These are phyloP conservation scores for Sebastes flavidus DNA, from an alignment of 2,797 vertebrate species.

Conservation along the genomic window DNA sequence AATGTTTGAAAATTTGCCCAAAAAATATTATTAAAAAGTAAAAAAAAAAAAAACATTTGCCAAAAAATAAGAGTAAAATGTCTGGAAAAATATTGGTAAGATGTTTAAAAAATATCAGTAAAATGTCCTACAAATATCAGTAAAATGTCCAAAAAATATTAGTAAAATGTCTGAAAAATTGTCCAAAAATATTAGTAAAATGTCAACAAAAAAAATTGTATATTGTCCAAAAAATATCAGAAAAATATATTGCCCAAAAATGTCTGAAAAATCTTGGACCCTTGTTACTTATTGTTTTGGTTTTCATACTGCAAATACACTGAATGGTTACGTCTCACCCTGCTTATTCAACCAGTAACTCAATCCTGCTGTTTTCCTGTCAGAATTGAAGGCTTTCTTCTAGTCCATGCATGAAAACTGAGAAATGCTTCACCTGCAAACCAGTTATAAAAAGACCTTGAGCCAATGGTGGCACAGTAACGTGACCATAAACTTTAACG, in stretches of 20 bases:
- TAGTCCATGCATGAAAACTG: background rate
- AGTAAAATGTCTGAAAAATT: background rate
- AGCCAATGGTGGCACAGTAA: background rate
- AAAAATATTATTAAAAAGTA: too few relatives aligned
- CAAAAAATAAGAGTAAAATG: too few relatives aligned
- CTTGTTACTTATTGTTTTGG: background rate
- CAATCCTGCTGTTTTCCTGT: background rate
- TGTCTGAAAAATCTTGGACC: background rate
- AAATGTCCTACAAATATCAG: too few relatives aligned
- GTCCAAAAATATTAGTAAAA: background rate
- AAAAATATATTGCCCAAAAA: too few relatives aligned
- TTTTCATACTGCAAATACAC: background rate
- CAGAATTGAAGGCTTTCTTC: background rate
- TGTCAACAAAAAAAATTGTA: background rate
- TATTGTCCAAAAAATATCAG: background rate
- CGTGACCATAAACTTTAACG: conserved; percentile 26
- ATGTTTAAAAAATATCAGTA: too few relatives aligned
- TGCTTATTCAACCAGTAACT: background rate
- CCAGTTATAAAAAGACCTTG: conserved; percentile 2
- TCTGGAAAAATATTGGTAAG: too few relatives aligned
- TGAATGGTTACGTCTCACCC: background rate
- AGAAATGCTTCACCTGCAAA: conserved; percentile 12
- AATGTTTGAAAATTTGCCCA: background rate
- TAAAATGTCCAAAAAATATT: too few relatives aligned
- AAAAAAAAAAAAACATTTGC: too few relatives aligned